Conservation (phyloP, 2,888 invertebrate species). For the Anaspis maculata region DNA sequence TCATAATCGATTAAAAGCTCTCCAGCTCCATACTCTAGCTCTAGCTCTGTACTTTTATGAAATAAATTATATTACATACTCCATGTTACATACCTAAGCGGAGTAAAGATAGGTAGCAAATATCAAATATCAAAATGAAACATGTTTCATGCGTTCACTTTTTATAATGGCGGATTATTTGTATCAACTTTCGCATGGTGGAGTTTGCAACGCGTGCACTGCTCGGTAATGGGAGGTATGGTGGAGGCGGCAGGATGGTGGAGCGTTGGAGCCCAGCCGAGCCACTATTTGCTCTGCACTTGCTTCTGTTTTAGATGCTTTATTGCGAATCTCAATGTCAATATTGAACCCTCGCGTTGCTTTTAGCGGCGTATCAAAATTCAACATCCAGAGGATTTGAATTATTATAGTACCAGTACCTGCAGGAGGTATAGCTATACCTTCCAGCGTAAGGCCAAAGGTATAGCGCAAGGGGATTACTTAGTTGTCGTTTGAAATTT, state of each 20-base stretch:
- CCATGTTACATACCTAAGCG: neutral
- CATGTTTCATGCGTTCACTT: too few species aligned
- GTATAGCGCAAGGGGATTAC: too few species aligned
- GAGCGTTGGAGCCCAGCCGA: conserved; percentile 5
- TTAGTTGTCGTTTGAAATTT: too few species aligned
- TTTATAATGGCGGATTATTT: conserved; percentile 3
- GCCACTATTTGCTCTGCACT: conserved; percentile 16
- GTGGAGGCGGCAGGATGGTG: conserved; percentile 4
- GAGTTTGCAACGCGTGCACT: too few species aligned
- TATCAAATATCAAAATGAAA: neutral
- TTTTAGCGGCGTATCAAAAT: conserved; percentile 13
- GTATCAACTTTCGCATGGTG: conserved; percentile 13
- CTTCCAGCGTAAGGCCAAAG: too few species aligned
- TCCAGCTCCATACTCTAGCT: too few species aligned
- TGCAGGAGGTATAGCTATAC: conserved; percentile 14
- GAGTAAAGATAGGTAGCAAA: neutral
- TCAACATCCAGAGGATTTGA: conserved; percentile 3
- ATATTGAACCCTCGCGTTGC: conserved; percentile 12
- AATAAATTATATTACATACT: neutral
- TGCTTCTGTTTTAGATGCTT: conserved; percentile 18
- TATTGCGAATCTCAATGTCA: conserved; percentile 19
- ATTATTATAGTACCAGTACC: neutral
- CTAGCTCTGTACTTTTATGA: too few species aligned
- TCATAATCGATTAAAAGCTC: too few species aligned
- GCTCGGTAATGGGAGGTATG: too few species aligned